A percentile compares a stretch with the other conserved stretches of the same genome.
phyloP scores from a whole-genome alignment of 2,797 vertebrate species.

The Karalla daura region DNA sequence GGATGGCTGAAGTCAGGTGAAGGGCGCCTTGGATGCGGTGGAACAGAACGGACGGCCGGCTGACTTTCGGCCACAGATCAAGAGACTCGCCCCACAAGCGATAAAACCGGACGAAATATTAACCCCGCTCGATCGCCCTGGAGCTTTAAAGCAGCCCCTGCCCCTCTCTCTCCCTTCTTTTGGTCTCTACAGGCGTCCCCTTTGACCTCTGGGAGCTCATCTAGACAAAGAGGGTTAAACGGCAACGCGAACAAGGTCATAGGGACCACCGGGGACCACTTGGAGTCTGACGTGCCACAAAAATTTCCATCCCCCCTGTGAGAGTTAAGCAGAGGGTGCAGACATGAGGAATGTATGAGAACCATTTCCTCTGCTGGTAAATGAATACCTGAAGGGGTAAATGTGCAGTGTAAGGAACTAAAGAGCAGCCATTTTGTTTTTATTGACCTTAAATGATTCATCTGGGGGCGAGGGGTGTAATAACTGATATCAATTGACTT shows the following conservation, averaged over 20 bases:
- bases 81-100: constrained; percentile 49
- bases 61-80: constrained; percentile 67
- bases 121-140: constrained; percentile 65
- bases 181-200: constrained; percentile 44
- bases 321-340: constrained; percentile 31
- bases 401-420: constrained; percentile 37
- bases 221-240: constrained; percentile 66
- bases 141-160: constrained; percentile 47
- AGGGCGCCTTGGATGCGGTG: constrained; percentile 40
- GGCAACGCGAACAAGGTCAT: constrained; percentile 47
- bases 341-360: constrained; percentile 26
- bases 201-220: constrained; percentile 64
- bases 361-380: constrained; percentile 68
- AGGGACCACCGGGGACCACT: constrained; percentile 31
- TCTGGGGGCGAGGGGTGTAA: constrained; percentile 40
- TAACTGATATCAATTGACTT: constrained; percentile 62
- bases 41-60: constrained; percentile 45
- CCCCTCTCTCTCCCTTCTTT: constrained; percentile 29
- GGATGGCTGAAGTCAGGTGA: constrained; percentile 53
- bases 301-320: constrained; percentile 35
- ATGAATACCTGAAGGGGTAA: constrained; percentile 66
- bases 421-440: constrained; percentile 75
- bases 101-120: constrained; percentile 74
- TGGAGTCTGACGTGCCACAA: constrained; percentile 26
- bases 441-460: constrained; percentile 77